Evolutionary conservation across 2,113 vertebrate genomes (phyloP), one percentile per base, ranked within the genome.

Genomic region (Cavia porcellus): DNA sequence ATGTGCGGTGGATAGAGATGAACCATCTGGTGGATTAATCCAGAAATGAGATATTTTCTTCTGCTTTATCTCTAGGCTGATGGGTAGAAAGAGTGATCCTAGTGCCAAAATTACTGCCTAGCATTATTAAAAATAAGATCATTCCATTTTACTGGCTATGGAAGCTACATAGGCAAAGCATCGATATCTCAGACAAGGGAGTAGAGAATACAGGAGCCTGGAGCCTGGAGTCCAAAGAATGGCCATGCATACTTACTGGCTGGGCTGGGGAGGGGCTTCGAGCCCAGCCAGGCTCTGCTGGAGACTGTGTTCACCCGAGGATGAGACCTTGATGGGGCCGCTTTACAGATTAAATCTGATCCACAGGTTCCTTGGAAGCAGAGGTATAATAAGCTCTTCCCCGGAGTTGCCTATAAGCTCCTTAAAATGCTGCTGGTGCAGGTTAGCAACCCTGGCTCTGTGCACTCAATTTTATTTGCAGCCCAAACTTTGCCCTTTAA

Each of bases 331-430:
- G 74, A 45, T 11, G 17, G 92, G 81, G 42, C 92, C 91, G 91
- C 92, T 94, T 94, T 95, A 38, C 70, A 96, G 97, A 96, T 98
- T 97, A 97, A 86, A 97, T 97, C 97, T 94, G 95, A 96, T 96
- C 96, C 15, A 1, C 38, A 42, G 83, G 92, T 82, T 97, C 97
- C 88, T 64, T 50, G 74, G 94, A 94, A 96, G 96, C 86, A 47
- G 89, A 96, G 89, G 74, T 96, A 42, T 96, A 97, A 95, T 98
- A 96, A 97, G 97, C 97, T 96, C 87, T 95, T 96, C 91, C 96
- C 80, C 1, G 1, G 92, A 96, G 96, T 95, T 96, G 90, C 86
- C 59, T 61, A 14, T 97, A 97, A 97, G 97, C 94, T 97, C n/a
- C 97, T 98, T 97, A 98, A 96, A 96, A 92, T 3, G 74, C 72